Evolutionary conservation across 2,888 invertebrate species (phyloP).

Genomic region (Cephonodes hylas): DNA sequence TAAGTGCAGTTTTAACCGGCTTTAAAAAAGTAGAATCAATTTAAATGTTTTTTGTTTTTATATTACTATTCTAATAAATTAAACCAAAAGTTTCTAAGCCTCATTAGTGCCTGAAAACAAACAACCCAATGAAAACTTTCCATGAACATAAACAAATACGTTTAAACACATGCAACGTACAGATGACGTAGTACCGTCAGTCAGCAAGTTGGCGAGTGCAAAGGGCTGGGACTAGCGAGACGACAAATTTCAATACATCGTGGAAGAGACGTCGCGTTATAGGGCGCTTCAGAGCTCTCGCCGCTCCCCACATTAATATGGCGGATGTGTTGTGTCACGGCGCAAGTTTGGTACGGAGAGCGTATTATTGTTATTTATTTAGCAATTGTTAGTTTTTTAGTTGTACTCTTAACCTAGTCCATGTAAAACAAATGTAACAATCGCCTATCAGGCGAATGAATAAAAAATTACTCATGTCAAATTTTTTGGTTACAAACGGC

Average conservation of each 20-base stretch:
- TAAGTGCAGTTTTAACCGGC: too few species aligned
- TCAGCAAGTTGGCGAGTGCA: constrained; percentile 45
- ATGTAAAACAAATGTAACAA: too few species aligned
- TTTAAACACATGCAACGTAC: neutral
- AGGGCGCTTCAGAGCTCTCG: constrained; percentile 28
- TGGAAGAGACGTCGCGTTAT: constrained; percentile 38
- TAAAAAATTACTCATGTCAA: too few species aligned
- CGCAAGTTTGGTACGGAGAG: constrained; percentile 25
- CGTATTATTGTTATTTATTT: neutral
- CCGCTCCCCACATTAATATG: constrained; percentile 50
- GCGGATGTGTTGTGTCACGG: constrained; percentile 40
- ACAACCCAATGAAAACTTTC: neutral
- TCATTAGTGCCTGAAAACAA: too few species aligned
- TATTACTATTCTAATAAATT: too few species aligned
- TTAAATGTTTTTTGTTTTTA: too few species aligned
- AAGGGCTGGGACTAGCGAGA: constrained; percentile 40
- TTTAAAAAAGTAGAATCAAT: too few species aligned
- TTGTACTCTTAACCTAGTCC: too few species aligned
- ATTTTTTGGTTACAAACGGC: too few species aligned
- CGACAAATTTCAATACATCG: constrained; percentile 74
- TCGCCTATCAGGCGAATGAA: too few species aligned
- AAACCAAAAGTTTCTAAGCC: too few species aligned
- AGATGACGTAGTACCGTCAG: constrained; percentile 17
- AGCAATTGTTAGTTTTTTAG: neutral
- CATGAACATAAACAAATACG: neutral